These are phyloP conservation scores for Bimastos eiseni DNA, from an alignment of 2,888 invertebrate species.

Conservation along the genomic window DNA sequence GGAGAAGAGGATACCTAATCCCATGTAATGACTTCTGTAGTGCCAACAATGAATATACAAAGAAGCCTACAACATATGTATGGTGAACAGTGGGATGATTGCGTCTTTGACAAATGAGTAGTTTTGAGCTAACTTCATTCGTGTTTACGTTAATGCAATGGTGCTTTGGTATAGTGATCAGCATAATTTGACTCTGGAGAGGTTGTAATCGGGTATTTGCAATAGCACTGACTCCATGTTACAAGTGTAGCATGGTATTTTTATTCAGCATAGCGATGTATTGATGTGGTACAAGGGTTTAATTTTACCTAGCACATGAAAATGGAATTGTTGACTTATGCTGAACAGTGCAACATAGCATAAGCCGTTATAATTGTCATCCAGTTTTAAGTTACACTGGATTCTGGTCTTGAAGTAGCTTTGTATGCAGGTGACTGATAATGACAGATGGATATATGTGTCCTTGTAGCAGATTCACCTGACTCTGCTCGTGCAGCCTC, in stretches of 20 bases:
- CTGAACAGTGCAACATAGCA: neutral
- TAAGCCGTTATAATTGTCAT: neutral
- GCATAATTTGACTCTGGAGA: neutral
- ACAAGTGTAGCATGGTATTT: neutral
- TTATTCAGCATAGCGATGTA: neutral
- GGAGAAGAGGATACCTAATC: neutral
- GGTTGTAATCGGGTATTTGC: neutral
- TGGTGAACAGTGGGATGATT: neutral
- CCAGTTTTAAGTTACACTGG: neutral
- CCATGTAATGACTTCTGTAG: neutral
- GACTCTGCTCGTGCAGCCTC: neutral
- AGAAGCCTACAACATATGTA: neutral
- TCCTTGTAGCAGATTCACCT: neutral
- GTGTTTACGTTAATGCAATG: neutral
- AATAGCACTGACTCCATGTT: neutral
- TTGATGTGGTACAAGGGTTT: neutral
- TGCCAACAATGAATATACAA: neutral
- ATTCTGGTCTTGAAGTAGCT: conserved; percentile 7
- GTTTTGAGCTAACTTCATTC: neutral
- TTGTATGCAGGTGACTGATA: neutral
- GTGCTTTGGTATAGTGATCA: neutral
- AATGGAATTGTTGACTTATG: neutral
- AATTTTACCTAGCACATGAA: neutral
- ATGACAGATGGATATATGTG: neutral
- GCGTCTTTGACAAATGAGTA: neutral